Evolutionary conservation across 2,113 vertebrate genomes (phyloP).

Genomic region (Oceanodroma tethys): DNA sequence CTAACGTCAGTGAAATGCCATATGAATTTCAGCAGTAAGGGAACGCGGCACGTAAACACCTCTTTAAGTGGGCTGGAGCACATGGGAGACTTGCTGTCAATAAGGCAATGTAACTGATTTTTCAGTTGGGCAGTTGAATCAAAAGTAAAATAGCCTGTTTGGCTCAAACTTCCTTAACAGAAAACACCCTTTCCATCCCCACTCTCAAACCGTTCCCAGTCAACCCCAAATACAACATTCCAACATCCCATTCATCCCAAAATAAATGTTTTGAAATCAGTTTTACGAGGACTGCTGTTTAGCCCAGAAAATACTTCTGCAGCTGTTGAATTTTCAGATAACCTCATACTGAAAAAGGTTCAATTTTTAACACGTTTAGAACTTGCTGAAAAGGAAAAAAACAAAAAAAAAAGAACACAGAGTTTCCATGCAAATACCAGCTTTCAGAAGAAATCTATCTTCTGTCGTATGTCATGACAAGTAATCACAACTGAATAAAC

Average conservation of each 20-base stretch:
- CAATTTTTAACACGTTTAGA: background rate
- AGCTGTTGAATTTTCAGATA: background rate
- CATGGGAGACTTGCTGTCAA: fast-evolving
- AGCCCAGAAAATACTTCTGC: background rate
- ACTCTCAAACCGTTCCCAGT: background rate
- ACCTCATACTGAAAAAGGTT: background rate
- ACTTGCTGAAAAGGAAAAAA: background rate
- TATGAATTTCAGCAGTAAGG: background rate
- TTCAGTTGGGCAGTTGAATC: background rate
- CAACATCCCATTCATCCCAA: background rate
- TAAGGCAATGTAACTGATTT: fast-evolving
- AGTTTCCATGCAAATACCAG: background rate
- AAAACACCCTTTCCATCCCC: background rate
- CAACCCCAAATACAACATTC: background rate
- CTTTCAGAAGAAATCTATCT: background rate
- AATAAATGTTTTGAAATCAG: background rate
- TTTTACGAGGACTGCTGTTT: background rate
- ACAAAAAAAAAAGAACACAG: too few species aligned
- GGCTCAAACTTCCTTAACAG: background rate
- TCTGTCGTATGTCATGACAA: background rate
- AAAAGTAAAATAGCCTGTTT: background rate
- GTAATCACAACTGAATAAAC: background rate
- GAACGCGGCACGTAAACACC: fast-evolving
- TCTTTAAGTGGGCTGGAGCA: background rate
- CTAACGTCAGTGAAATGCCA: fast-evolving